phyloP scores from a whole-genome alignment of 2,888 invertebrate species.

The Ommatoiulus sabulosus region DNA sequence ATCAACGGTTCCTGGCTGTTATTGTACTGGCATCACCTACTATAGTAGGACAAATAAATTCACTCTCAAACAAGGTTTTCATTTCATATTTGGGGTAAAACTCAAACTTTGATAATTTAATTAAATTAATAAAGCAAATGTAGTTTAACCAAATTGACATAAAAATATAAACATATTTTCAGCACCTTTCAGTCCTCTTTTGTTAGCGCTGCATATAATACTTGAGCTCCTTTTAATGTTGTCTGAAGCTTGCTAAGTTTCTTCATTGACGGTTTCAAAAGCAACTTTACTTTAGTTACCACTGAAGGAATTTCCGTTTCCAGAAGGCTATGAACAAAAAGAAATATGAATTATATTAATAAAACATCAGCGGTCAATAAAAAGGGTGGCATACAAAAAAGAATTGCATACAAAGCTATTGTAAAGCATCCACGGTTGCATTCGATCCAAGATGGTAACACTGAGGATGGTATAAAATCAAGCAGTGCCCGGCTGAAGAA shows the following conservation, averaged over 20 bases:
- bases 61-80: too few species aligned
- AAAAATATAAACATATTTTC: neutral
- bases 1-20: too few species aligned
- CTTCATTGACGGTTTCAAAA: slow-evolving; percentile 13
- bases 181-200: neutral
- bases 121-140: neutral
- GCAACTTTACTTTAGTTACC: neutral
- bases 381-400: neutral
- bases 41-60: too few species aligned
- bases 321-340: slow-evolving; percentile 36
- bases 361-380: neutral
- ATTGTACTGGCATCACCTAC: too few species aligned
- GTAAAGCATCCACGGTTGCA: slow-evolving; percentile 55
- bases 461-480: neutral
- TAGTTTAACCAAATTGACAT: neutral
- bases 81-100: too few species aligned
- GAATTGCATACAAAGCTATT: slow-evolving; percentile 37
- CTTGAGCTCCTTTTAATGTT: slow-evolving; percentile 53
- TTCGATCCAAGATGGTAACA: slow-evolving; percentile 47
- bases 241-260: neutral
- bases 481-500: slow-evolving; percentile 47
- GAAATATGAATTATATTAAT: neutral
- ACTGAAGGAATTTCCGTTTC: slow-evolving; percentile 52
- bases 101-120: too few species aligned
- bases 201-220: slow-evolving; percentile 51